These are phyloP conservation scores for Gnathonemus echidnorhynchus DNA, from an alignment of 2,113 vertebrate genomes.

Conservation along the genomic window DNA sequence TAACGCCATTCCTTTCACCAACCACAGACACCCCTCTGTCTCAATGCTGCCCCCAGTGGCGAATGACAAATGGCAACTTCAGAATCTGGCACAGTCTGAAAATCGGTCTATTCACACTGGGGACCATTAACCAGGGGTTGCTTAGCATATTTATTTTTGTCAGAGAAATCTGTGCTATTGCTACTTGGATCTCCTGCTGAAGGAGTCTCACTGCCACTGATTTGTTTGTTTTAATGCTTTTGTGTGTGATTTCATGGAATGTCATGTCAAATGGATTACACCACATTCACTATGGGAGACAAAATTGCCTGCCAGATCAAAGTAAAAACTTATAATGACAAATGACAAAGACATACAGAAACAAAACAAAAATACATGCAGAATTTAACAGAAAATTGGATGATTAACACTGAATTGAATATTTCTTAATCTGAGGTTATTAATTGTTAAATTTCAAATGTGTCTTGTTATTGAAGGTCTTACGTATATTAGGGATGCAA, in stretches of 20 bases:
- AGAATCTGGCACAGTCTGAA: not conserved
- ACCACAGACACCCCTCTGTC: not conserved
- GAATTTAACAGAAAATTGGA: not conserved
- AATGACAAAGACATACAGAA: not conserved
- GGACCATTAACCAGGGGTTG: not conserved
- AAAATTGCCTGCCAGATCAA: not conserved
- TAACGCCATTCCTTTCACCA: not conserved
- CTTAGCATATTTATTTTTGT: not conserved
- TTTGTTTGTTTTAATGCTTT: not conserved
- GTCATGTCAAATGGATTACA: not conserved
- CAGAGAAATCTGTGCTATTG: not conserved
- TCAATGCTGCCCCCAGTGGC: not conserved
- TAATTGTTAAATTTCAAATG: not conserved
- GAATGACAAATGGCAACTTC: not conserved
- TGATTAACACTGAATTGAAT: not conserved
- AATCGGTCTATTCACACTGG: not conserved
- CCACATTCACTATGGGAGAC: not conserved
- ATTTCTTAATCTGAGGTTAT: not conserved
- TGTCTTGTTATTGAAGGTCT: not conserved
- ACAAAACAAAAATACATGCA: not conserved
- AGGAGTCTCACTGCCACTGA: not conserved
- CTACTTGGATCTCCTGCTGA: not conserved
- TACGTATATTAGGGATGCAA: not conserved
- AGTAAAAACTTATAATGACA: not conserved
- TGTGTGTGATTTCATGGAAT: not conserved